Evolutionary conservation across 2,113 vertebrate species (phyloP).

Genomic region (Anguilla japonica): DNA sequence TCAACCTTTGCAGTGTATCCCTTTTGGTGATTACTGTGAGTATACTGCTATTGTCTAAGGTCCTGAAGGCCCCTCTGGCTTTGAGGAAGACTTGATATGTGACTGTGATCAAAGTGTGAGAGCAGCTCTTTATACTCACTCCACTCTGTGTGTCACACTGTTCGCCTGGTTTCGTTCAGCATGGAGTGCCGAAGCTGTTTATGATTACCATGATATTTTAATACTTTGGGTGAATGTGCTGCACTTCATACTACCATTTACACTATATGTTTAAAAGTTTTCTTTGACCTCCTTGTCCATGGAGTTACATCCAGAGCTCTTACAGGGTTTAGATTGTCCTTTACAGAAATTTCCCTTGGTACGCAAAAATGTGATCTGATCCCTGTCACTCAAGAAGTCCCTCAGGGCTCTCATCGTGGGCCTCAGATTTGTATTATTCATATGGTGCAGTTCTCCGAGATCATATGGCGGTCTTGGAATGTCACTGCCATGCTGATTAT

Average conservation of each 20-base stretch:
- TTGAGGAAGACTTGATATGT: background rate
- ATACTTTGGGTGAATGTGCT: background rate
- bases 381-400: background rate
- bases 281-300: background rate
- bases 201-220: background rate
- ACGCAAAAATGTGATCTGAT: background rate
- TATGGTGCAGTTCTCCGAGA: background rate
- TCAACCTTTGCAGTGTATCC: background rate
- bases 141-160: background rate
- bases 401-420: background rate
- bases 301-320: background rate
- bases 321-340: background rate
- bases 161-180: background rate
- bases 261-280: background rate
- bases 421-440: background rate
- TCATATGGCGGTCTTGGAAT: background rate
- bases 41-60: too few relatives aligned
- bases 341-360: background rate
- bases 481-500: background rate
- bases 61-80: too few relatives aligned
- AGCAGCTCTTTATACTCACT: too few relatives aligned
- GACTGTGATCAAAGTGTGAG: background rate
- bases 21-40: background rate
- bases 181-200: background rate
- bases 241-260: background rate